Evolutionary conservation across 92 coral and sea anemone species (phyloP), one percentile per base, ranked within the genome.

Genomic region (Siderastrea siderea): DNA sequence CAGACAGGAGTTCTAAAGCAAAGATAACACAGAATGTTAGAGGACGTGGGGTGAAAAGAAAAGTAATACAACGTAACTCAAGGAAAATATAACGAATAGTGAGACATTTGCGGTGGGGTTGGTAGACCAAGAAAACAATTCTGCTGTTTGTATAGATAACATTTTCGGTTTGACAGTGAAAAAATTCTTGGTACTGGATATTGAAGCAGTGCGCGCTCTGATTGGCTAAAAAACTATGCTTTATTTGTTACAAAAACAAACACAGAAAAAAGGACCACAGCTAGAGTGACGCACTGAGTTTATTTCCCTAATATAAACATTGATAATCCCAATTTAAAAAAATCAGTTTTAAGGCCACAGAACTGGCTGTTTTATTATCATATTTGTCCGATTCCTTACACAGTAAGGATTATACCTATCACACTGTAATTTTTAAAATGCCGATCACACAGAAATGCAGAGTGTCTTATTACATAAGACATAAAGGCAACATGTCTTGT

Each of bases 271-370:
- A 3, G 12, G 26, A 17, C 76, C n/a, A 50, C 60, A 50, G 38
- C 47, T 17, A 13, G 48, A 74, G 63, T 52, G 78, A 26, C 26
- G 10, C 63, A 74, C 78, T 74, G 63, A 51, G 12, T 74, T 74
- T 74, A 74, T 74, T 26, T 47, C 11, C 13, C 43, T 67, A 8
- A 7, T 9, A 67, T 67, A 9, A 67, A 5, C 71, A 43, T 14
- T 19, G 38, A 74, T 52, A 74, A 74, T 74, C 15, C 45, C 2
- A 3, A 52, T 74, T 46, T 15, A 66, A 43, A 5, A 15, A 19
- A 66, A 11, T 66, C 47, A 3, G 47, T 66, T 66, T 19, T 10
- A 12, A 46, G 5, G 12, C 52, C 74, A 47, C 50, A 44, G 5
- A 70, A 47, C 6, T 14, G n/a, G 48, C 14, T 14, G 4, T 12